phyloP scores from a whole-genome alignment of 2,113 vertebrate species.

The Indri indri region DNA sequence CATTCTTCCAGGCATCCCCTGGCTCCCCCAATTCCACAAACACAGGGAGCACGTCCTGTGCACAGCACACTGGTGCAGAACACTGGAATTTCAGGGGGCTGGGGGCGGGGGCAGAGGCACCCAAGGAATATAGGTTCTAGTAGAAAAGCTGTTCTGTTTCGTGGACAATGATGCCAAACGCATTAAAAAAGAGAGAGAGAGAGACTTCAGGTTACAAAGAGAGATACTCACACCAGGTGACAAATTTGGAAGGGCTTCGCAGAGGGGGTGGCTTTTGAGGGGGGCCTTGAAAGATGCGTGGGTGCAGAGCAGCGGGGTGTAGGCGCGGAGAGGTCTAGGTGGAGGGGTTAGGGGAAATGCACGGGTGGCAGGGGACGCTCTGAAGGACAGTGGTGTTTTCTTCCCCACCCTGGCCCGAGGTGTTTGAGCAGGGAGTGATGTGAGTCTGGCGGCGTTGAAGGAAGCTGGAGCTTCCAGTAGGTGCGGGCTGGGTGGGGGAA shows the following conservation, averaged over 20 bases:
- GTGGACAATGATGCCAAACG: neutral
- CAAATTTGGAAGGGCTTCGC: neutral
- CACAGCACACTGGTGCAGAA: neutral
- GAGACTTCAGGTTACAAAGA: neutral
- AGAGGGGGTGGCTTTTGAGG: neutral
- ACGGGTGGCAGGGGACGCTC: neutral
- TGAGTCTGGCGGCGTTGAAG: neutral
- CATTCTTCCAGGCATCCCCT: too few relatives aligned
- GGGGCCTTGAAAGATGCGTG: neutral
- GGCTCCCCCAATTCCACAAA: neutral
- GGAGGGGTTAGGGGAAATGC: neutral
- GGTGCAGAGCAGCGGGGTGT: neutral
- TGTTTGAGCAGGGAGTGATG: neutral
- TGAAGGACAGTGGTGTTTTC: neutral
- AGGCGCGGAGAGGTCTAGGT: neutral
- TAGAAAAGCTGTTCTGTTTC: neutral
- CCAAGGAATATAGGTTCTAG: neutral
- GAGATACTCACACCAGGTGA: neutral
- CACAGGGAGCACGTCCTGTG: neutral
- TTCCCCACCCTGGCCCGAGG: neutral
- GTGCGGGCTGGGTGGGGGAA: neutral
- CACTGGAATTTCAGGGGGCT: neutral
- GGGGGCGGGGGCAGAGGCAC: neutral
- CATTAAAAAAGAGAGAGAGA: fast-evolving
- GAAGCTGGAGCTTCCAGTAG: neutral